phyloP scores from a whole-genome alignment of 1,140 invertebrate genomes.

The Steinernema khuongi region DNA sequence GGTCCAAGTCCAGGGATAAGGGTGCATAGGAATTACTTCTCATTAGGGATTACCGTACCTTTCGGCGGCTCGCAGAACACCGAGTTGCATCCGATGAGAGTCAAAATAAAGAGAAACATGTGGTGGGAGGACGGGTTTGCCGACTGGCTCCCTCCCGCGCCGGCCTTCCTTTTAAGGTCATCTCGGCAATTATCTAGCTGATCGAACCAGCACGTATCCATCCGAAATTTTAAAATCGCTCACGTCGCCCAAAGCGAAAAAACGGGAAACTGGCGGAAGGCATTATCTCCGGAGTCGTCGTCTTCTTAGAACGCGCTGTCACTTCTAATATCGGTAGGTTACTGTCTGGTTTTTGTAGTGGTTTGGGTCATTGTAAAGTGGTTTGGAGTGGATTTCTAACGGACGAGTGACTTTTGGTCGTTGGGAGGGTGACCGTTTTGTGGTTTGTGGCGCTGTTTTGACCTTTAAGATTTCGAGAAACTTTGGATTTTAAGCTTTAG shows the following conservation, averaged over 20 bases:
- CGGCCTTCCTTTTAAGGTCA: neutral
- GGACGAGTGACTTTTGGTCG: too few species aligned
- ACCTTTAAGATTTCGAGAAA: too few species aligned
- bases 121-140: neutral
- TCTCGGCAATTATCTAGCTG: neutral
- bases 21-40: too few species aligned
- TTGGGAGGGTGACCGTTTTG: too few species aligned
- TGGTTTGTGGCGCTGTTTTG: too few species aligned
- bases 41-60: neutral
- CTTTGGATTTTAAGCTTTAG: too few species aligned
- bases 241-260: neutral
- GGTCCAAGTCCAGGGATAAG: too few species aligned
- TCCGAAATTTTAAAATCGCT: neutral
- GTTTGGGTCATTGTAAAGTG: too few species aligned
- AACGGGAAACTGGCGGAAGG: neutral
- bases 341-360: too few species aligned
- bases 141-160: neutral
- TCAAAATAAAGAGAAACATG: slow-evolving; percentile 6
- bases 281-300: neutral
- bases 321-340: too few species aligned
- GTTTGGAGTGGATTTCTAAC: too few species aligned
- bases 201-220: neutral
- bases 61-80: neutral
- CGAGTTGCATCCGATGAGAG: neutral
- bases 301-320: neutral